Evolutionary conservation across 37 sponge, comb jelly and placozoan species (phyloP).

Genomic region (Halisarca cf. caerulea): DNA sequence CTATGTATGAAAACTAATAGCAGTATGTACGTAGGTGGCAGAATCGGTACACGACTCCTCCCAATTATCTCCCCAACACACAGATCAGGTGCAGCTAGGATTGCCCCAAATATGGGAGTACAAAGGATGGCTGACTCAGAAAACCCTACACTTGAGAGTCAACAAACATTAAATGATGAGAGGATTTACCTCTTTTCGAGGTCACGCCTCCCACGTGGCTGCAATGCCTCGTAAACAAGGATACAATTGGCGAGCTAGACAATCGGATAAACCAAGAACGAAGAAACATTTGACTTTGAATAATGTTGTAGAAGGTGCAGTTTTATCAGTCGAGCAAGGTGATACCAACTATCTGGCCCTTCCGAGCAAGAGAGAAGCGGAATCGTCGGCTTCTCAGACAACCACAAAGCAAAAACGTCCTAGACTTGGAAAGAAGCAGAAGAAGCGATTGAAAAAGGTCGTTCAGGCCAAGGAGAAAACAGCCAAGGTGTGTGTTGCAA

Average conservation of each 20-base stretch:
- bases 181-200: conserved; percentile 33
- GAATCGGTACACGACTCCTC: no score
- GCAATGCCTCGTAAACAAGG: conserved; percentile 16
- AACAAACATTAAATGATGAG: neutral
- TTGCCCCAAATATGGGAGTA: conserved; percentile 1
- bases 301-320: neutral
- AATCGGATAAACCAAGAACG: neutral
- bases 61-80: no score
- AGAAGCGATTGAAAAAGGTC: conserved; percentile 61
- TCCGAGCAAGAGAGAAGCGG: conserved; percentile 1
- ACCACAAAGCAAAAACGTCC: conserved; percentile 31
- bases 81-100: no score
- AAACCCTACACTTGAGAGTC: neutral
- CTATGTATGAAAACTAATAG: no score
- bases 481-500: conserved; percentile 61
- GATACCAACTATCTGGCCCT: conserved; percentile 57
- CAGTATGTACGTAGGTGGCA: no score
- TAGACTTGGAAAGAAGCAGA: conserved; percentile 54
- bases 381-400: neutral
- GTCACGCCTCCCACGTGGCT: conserved; percentile 31
- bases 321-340: neutral
- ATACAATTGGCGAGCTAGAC: conserved; percentile 69
- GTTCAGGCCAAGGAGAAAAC: conserved; percentile 74
- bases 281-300: neutral
- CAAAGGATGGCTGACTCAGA: neutral